phyloP scores from a whole-genome alignment of 2,888 invertebrate species.

The Megalurothrips usitatus region DNA sequence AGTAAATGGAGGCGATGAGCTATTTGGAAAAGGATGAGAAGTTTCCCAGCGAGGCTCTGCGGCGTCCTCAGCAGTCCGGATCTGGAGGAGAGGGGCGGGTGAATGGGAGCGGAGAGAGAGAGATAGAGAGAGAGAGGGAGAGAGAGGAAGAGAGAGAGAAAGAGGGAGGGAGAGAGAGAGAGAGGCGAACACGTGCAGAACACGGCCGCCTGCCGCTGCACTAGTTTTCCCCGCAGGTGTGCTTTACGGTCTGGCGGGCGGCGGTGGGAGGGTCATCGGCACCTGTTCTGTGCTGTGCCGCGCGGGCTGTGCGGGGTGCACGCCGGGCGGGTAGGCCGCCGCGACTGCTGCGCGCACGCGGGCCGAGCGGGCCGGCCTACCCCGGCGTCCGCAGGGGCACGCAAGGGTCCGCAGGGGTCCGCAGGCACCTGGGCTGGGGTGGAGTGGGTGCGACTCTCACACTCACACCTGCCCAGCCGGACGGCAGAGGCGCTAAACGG shows the following conservation, averaged over 20 bases:
- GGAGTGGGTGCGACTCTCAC: no score
- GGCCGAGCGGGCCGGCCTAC: neutral
- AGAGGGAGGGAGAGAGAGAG: neutral
- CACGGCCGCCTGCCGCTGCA: neutral
- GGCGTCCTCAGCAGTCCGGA: no score
- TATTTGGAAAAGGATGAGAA: constrained; percentile 26
- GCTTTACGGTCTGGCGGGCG: neutral
- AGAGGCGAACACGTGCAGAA: neutral
- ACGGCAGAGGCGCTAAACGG: no score
- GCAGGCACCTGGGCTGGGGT: no score
- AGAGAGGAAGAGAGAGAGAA: no score
- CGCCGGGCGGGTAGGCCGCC: neutral
- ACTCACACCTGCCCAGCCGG: no score
- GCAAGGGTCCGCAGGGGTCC: no score
- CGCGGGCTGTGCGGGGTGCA: no score
- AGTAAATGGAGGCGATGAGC: constrained; percentile 13
- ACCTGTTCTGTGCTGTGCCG: neutral
- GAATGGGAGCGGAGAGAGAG: no score
- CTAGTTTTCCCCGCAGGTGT: neutral
- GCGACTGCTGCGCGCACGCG: neutral
- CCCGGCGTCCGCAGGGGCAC: no score
- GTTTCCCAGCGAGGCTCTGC: neutral
- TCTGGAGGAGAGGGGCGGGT: no score
- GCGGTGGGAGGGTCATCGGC: neutral
- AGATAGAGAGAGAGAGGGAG: no score